A percentile compares a stretch with the other conserved stretches of the same genome.
phyloP scores from a whole-genome alignment of 2,888 invertebrate species.

The Drosophila mimetica region DNA sequence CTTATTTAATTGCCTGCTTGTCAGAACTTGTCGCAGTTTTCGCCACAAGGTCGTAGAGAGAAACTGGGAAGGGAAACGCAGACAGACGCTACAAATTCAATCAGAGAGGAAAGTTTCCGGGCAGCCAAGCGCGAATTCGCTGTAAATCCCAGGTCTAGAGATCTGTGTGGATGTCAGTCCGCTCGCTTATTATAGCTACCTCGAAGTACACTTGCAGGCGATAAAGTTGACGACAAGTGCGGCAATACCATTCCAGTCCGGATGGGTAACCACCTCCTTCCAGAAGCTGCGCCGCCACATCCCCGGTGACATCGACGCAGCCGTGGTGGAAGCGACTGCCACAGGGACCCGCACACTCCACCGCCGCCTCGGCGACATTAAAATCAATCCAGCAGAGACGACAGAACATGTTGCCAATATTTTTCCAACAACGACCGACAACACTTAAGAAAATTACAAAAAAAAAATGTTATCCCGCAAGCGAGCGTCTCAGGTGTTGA shows the following conservation, averaged over 20 bases:
- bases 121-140: conserved; percentile 2
- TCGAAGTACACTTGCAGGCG: conserved; percentile 83
- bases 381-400: conserved; percentile 84
- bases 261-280: background rate
- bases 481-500: conserved; percentile 62
- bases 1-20: conserved; percentile 7
- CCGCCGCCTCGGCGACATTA: conserved; percentile 63
- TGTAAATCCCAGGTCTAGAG: background rate
- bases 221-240: conserved; percentile 81
- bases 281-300: conserved; percentile 62
- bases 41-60: conserved; percentile 27
- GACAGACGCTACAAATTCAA: conserved; percentile 23
- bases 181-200: conserved; percentile 66
- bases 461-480: background rate
- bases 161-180: conserved; percentile 6
- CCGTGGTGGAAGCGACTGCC: conserved; percentile 78
- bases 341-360: conserved; percentile 82
- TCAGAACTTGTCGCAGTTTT: no score
- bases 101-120: conserved; percentile 2
- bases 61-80: background rate
- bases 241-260: conserved; percentile 82
- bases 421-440: conserved; percentile 39
- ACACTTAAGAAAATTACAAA: conserved; percentile 73
- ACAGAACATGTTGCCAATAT: conserved; percentile 81
- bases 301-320: conserved; percentile 78